These are phyloP conservation scores for Centrocercus urophasianus DNA, from an alignment of 2,113 vertebrate species.

Conservation along the genomic window DNA sequence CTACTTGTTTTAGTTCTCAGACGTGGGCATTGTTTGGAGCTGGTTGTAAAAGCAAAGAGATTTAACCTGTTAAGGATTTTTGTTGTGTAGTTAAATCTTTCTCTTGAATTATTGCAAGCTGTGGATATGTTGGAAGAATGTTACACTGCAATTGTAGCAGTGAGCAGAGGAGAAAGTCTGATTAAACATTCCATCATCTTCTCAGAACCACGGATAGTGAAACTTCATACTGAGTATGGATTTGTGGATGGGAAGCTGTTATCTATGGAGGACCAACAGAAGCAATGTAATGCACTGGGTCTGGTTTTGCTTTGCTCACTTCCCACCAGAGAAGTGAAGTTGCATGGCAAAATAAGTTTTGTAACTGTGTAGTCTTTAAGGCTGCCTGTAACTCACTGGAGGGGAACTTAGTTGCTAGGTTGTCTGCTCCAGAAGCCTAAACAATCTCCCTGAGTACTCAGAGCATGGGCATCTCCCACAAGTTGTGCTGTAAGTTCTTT, in stretches of 20 bases:
- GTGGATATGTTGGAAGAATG: background rate
- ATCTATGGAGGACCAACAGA: background rate
- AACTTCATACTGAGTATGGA: accelerated
- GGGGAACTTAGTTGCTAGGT: background rate
- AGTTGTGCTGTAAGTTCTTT: background rate
- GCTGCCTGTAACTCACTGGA: background rate
- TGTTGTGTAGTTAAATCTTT: background rate
- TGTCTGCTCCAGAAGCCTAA: background rate
- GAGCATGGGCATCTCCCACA: background rate
- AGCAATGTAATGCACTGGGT: accelerated
- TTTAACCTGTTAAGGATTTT: background rate
- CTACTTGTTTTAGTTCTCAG: background rate
- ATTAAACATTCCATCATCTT: background rate
- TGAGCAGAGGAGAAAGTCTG: background rate
- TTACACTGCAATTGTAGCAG: background rate
- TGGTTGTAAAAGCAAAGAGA: background rate
- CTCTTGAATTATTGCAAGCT: background rate
- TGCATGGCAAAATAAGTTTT: background rate
- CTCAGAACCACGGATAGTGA: background rate
- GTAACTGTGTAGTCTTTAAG: background rate
- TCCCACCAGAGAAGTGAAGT: background rate
- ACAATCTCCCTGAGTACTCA: background rate
- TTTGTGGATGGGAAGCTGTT: background rate
- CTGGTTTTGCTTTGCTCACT: background rate
- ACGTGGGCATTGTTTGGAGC: background rate